Evolutionary conservation across 2,888 invertebrate species (phyloP).

Genomic region (Criorhina ranunculi): DNA sequence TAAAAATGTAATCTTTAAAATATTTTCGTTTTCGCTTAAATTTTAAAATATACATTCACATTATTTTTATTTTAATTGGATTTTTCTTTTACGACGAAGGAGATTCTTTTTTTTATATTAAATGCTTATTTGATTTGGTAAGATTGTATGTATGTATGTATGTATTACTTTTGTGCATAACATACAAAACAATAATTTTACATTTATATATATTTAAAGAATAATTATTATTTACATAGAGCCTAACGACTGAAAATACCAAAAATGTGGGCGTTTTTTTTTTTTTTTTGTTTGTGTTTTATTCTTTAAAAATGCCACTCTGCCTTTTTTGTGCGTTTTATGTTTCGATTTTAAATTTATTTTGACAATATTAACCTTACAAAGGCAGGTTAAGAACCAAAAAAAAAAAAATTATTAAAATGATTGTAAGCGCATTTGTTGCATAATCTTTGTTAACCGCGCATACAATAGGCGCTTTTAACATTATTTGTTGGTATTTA

Average conservation of each 20-base stretch:
- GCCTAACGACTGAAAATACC: slow-evolving; percentile 61
- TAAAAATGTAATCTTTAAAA: slow-evolving; percentile 49
- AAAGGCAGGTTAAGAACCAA: slow-evolving; percentile 31
- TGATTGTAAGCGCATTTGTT: slow-evolving; percentile 65
- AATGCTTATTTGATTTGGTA: slow-evolving; percentile 74
- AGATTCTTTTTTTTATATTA: slow-evolving; percentile 53
- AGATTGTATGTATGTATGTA: slow-evolving; percentile 65
- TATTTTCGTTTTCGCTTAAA: slow-evolving; percentile 60
- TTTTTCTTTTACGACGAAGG: slow-evolving; percentile 39
- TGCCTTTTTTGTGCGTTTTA: slow-evolving; percentile 70
- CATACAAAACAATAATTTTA: slow-evolving; percentile 65
- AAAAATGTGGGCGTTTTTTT: slow-evolving; percentile 43
- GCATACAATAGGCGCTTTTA: slow-evolving; percentile 28
- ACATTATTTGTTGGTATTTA: slow-evolving; percentile 12
- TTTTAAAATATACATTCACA: slow-evolving; percentile 64
- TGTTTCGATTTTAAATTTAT: slow-evolving; percentile 42
- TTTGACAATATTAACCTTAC: slow-evolving; percentile 61
- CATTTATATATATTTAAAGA: slow-evolving; percentile 62
- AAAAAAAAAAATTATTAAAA: too few species aligned
- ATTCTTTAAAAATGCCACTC: slow-evolving; percentile 54
- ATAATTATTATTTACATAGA: slow-evolving; percentile 73
- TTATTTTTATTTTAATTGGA: slow-evolving; percentile 26
- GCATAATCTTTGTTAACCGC: slow-evolving; percentile 50
- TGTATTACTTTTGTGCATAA: slow-evolving; percentile 55
- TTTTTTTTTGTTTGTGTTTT: too few species aligned